Conservation (phyloP, 2,113 vertebrate genomes). For the Vanacampus margaritifer region DNA sequence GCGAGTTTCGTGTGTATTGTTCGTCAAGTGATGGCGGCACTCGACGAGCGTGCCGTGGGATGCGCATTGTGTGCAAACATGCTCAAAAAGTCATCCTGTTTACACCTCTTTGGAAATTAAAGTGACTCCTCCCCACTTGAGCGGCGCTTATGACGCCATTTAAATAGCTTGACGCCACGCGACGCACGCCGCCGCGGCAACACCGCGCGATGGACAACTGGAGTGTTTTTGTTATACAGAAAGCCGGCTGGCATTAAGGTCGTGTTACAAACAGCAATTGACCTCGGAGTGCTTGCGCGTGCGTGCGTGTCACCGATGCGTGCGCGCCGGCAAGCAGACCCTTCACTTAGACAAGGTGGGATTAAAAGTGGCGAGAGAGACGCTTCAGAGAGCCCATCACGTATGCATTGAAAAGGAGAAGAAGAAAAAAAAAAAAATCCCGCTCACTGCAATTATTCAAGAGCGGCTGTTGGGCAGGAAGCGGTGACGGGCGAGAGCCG, state of each 20-base stretch:
- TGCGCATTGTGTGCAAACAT: conserved; percentile 25
- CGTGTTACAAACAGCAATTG: conserved; percentile 58
- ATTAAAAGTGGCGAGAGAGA: conserved; percentile 54
- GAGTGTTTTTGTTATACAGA: conserved; percentile 53
- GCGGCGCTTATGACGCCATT: conserved; percentile 52
- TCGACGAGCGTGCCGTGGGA: conserved; percentile 43
- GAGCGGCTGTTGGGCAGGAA: conserved; percentile 59
- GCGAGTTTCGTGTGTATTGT: conserved; percentile 41
- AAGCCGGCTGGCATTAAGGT: conserved; percentile 49
- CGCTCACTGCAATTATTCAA: conserved; percentile 77
- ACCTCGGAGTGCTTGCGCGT: conserved; percentile 26
- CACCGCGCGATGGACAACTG: conserved; percentile 42
- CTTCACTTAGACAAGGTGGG: conserved; percentile 63
- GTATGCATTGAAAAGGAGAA: conserved; percentile 76
- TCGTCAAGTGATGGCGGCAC: conserved; percentile 45
- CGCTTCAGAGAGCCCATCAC: conserved; percentile 68
- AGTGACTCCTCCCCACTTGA: conserved; percentile 68
- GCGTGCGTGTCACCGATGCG: conserved; percentile 26
- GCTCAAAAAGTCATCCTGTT: conserved; percentile 46
- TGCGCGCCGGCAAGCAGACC: conserved; percentile 42
- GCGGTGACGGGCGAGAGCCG: conserved; percentile 35
- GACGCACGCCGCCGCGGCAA: conserved; percentile 15
- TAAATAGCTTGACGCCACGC: conserved; percentile 54
- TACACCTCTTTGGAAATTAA: conserved; percentile 58
- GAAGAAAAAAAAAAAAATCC: conserved; percentile 21